Conservation (phyloP, 2,113 vertebrate species). For the Nycticorax nycticorax region DNA sequence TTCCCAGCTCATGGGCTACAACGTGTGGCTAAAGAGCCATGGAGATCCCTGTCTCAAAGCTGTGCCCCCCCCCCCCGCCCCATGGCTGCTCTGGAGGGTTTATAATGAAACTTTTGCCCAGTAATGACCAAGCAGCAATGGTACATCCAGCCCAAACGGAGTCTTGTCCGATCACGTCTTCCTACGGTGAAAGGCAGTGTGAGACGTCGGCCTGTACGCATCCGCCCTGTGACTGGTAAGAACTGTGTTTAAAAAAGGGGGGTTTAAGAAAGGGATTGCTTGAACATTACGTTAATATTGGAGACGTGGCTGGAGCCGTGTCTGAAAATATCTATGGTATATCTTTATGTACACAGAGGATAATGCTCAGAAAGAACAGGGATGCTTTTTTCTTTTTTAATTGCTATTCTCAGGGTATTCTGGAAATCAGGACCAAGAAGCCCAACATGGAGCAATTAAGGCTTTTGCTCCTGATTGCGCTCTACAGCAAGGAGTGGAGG, state of each 20-base stretch:
- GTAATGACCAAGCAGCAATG: background rate
- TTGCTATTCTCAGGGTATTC: background rate
- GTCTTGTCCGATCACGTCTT: background rate
- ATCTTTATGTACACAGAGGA: fast-evolving
- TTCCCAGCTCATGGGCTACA: background rate
- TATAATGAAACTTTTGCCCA: background rate
- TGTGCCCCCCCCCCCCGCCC: background rate
- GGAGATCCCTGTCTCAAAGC: background rate
- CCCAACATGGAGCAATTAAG: background rate
- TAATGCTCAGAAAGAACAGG: background rate
- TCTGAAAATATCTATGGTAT: background rate
- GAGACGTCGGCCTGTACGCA: background rate
- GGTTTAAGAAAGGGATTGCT: background rate
- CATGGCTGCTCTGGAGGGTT: background rate
- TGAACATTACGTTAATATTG: background rate
- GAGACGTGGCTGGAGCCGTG: background rate
- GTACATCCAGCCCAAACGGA: background rate
- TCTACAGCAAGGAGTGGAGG: background rate
- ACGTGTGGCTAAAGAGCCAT: background rate
- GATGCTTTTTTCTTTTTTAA: too few species aligned
- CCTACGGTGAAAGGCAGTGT: fast-evolving
- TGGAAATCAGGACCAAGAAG: background rate
- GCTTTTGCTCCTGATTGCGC: background rate
- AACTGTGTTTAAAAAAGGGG: background rate
- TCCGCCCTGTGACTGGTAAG: background rate